phyloP scores from a whole-genome alignment of 2,113 vertebrate species.

The Columbina picui region DNA sequence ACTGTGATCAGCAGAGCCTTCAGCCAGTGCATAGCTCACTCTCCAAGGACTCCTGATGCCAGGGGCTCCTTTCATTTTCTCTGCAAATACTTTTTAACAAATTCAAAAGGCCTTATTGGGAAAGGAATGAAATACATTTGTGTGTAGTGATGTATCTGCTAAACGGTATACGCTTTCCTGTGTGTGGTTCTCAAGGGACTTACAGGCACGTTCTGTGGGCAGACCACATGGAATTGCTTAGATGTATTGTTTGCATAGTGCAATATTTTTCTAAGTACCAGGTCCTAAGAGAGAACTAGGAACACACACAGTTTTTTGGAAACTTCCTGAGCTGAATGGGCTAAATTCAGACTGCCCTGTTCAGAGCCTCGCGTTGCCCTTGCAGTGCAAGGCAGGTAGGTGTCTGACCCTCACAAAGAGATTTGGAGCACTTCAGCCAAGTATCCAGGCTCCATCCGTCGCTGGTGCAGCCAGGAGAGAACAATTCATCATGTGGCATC shows the following conservation, averaged over 20 bases:
- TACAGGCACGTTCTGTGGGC: conserved; percentile 6
- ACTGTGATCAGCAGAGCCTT: conserved; percentile 61
- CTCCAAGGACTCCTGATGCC: conserved; percentile 60
- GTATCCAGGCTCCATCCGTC: not conserved
- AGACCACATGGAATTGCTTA: conserved; percentile 27
- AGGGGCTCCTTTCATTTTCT: conserved; percentile 66
- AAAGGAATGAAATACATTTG: conserved; percentile 34
- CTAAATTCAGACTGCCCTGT: not conserved
- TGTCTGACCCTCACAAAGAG: not conserved
- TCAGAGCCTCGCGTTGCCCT: not conserved
- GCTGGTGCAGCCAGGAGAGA: not conserved
- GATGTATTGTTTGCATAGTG: not conserved
- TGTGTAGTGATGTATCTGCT: conserved; percentile 30
- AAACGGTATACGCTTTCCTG: not conserved
- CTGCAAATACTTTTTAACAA: conserved; percentile 60
- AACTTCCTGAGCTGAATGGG: not conserved
- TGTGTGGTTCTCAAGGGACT: conserved; percentile 4
- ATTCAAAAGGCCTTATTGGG: conserved; percentile 50
- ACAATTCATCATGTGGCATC: not conserved
- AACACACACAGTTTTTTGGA: not conserved
- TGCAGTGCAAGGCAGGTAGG: not conserved
- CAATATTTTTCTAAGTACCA: not conserved
- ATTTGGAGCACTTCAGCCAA: not conserved
- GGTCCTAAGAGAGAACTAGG: not conserved
- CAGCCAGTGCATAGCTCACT: conserved; percentile 40